Conservation (phyloP, 37 sponge, comb jelly and placozoan species). For the Geodia barretti region DNA sequence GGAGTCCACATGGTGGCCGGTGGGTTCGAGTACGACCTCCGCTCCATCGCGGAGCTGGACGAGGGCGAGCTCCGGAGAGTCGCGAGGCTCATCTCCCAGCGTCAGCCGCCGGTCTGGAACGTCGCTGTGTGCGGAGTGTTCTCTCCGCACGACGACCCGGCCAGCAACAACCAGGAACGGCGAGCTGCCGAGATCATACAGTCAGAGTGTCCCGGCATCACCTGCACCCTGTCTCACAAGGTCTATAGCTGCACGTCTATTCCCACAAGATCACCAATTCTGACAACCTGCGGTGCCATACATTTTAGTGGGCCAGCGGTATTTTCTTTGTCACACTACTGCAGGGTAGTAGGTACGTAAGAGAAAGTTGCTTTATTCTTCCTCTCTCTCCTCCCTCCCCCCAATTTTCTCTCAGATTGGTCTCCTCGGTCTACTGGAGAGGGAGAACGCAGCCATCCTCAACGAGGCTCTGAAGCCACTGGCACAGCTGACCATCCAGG, state of each 20-base stretch:
- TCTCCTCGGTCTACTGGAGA: slow-evolving; percentile 74
- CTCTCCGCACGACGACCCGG: slow-evolving; percentile 54
- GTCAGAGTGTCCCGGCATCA: slow-evolving; percentile 31
- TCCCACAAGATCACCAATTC: too few species aligned
- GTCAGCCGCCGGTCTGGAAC: slow-evolving; percentile 43
- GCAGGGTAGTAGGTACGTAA: too few species aligned
- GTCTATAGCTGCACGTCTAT: too few species aligned
- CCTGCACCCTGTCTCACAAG: slow-evolving; percentile 68
- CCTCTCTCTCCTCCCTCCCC: background rate
- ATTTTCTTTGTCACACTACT: too few species aligned
- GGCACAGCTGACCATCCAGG: slow-evolving; percentile 47
- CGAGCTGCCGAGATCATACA: slow-evolving; percentile 44
- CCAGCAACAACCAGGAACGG: slow-evolving; percentile 53
- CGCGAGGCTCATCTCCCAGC: slow-evolving; percentile 13
- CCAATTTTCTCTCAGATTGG: slow-evolving; percentile 40
- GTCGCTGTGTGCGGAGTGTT: slow-evolving; percentile 80
- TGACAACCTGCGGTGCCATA: too few species aligned
- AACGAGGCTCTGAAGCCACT: slow-evolving; percentile 84
- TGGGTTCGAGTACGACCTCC: slow-evolving; percentile 63
- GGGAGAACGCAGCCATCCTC: slow-evolving; percentile 87
- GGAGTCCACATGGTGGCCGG: slow-evolving; percentile 56
- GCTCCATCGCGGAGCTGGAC: slow-evolving; percentile 30
- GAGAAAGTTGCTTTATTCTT: background rate
- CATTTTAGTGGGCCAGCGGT: too few species aligned
- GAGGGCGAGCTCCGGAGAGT: slow-evolving; percentile 37